A percentile compares a stretch with the other conserved stretches of the same genome.
Conservation (phyloP, 2,888 invertebrate species). For the Catocala nupta region DNA sequence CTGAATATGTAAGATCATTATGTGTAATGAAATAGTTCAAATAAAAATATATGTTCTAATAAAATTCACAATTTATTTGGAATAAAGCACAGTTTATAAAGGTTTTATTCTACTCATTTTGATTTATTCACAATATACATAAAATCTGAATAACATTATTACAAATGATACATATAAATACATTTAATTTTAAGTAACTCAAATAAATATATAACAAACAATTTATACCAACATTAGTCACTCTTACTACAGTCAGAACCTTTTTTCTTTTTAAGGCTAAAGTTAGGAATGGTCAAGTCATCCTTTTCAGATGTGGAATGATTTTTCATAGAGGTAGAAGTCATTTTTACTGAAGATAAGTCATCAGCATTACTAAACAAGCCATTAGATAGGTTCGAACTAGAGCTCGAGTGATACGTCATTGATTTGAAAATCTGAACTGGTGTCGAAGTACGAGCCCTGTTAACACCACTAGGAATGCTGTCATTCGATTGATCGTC, state of each 20-base stretch:
- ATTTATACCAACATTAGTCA: constrained; percentile 60
- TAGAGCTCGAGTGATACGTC: constrained; percentile 80
- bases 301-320: constrained; percentile 83
- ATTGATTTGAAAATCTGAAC: constrained; percentile 81
- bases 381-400: constrained; percentile 81
- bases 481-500: constrained; percentile 69
- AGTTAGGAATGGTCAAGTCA: constrained; percentile 82
- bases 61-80: too few species aligned
- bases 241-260: constrained; percentile 75
- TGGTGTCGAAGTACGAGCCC: constrained; percentile 88
- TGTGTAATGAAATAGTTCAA: constrained; percentile 28
- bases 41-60: constrained; percentile 18
- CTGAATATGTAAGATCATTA: constrained; percentile 31
- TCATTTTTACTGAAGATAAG: constrained; percentile 85
- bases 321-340: constrained; percentile 77
- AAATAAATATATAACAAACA: constrained; percentile 44
- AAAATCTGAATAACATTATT: constrained; percentile 38
- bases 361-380: constrained; percentile 86
- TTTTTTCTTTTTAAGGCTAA: constrained; percentile 77
- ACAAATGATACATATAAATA: constrained; percentile 31
- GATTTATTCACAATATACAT: constrained; percentile 62
- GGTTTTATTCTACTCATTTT: constrained; percentile 38
- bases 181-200: constrained; percentile 28
- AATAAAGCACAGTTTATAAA: too few species aligned
- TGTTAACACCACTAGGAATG: constrained; percentile 61